phyloP scores from a whole-genome alignment of 2,113 vertebrate species.

The Geococcyx californianus region DNA sequence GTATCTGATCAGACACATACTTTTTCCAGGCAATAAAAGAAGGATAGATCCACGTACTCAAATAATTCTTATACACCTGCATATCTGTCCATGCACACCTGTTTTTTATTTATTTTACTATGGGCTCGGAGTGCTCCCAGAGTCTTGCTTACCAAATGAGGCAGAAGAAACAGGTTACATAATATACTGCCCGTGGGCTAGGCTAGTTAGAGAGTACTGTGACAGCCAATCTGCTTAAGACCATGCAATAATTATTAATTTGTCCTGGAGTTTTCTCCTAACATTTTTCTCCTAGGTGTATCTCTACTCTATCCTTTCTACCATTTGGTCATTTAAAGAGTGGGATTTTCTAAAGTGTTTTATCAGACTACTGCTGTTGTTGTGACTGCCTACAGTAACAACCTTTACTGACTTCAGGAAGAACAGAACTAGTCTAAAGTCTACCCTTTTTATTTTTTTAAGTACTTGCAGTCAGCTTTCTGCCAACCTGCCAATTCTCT shows the following conservation, averaged over 20 bases:
- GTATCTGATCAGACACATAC: neutral
- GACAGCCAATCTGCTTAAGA: neutral
- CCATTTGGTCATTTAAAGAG: neutral
- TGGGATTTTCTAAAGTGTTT: neutral
- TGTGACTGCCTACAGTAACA: neutral
- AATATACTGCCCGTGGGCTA: neutral
- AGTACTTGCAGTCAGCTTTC: neutral
- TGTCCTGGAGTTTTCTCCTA: neutral
- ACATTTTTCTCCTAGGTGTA: neutral
- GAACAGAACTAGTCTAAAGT: neutral
- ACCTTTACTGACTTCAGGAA: neutral
- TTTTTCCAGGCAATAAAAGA: neutral
- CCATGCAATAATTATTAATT: neutral
- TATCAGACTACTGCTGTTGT: neutral
- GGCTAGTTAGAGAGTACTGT: neutral
- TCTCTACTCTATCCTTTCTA: neutral
- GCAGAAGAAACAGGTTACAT: neutral
- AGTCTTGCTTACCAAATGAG: neutral
- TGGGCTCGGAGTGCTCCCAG: neutral
- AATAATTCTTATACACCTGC: constrained; percentile 4
- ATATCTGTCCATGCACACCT: neutral
- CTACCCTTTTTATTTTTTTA: neutral
- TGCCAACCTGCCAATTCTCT: neutral
- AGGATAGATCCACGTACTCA: neutral
- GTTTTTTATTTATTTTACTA: neutral